Percentiles rank a stretch among this genome's conserved stretches.
Conservation (phyloP, 2,888 invertebrate species). For the Hermodice carunculata region DNA sequence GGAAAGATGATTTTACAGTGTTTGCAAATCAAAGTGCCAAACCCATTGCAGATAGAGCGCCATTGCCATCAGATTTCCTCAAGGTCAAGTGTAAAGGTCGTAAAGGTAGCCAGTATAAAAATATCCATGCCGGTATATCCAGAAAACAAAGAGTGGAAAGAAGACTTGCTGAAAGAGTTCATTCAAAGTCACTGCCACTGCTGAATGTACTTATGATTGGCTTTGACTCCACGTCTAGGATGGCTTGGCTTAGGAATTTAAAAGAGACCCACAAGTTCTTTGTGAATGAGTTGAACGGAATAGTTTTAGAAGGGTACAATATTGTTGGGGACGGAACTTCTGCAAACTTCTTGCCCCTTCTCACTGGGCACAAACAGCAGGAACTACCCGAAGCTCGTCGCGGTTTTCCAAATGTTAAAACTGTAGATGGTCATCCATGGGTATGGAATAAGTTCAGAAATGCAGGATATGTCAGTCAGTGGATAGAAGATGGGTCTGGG, state of each 20-base stretch:
- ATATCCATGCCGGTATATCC: slow-evolving; percentile 76
- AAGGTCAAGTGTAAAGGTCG: slow-evolving; percentile 55
- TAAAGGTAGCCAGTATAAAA: slow-evolving; percentile 75
- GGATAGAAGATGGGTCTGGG: slow-evolving; percentile 86
- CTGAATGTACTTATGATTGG: slow-evolving; percentile 87
- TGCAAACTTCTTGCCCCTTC: slow-evolving; percentile 14
- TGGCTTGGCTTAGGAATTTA: slow-evolving; percentile 68
- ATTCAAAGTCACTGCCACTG: slow-evolving; percentile 69
- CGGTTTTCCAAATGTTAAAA: slow-evolving; percentile 74
- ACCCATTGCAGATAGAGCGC: slow-evolving; percentile 39
- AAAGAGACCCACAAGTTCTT: slow-evolving; percentile 56
- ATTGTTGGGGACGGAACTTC: slow-evolving; percentile 19
- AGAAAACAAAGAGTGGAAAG: slow-evolving; percentile 22
- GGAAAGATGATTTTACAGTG: not conserved
- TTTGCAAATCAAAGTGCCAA: not conserved
- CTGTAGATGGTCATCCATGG: slow-evolving; percentile 82
- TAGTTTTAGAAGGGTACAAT: slow-evolving; percentile 33
- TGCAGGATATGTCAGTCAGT: slow-evolving; percentile 76
- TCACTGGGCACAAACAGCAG: slow-evolving; percentile 14
- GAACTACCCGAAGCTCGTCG: slow-evolving; percentile 21
- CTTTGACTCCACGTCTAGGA: slow-evolving; percentile 88
- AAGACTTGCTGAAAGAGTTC: not conserved
- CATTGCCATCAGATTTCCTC: slow-evolving; percentile 59
- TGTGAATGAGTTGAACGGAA: slow-evolving; percentile 46
- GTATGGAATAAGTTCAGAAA: slow-evolving; percentile 78